phyloP scores from a whole-genome alignment of 2,888 invertebrate species.

The Andricus curvator region DNA sequence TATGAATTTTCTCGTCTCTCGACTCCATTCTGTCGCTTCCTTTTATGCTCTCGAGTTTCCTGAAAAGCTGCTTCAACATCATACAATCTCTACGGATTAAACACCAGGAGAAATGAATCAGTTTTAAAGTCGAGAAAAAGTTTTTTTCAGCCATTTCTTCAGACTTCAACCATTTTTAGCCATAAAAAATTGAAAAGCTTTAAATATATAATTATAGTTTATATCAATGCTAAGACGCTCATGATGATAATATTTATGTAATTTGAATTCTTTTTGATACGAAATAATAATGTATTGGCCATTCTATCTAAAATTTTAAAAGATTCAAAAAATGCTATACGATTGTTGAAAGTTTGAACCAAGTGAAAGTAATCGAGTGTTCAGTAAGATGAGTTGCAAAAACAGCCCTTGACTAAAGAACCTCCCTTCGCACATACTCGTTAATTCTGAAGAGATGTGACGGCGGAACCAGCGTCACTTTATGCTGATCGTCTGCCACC shows the following conservation, averaged over 20 bases:
- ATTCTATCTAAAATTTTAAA: not conserved
- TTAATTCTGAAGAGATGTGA: conserved; percentile 61
- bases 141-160: conserved; percentile 4
- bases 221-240: too few relatives aligned
- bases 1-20: conserved; percentile 66
- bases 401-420: conserved; percentile 66
- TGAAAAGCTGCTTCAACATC: conserved; percentile 39
- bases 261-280: not conserved
- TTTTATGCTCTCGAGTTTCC: conserved; percentile 51
- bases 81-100: conserved; percentile 19
- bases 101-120: conserved; percentile 22
- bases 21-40: conserved; percentile 53
- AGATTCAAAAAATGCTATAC: not conserved
- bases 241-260: too few relatives aligned
- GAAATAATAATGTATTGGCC: not conserved
- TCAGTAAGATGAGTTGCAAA: conserved; percentile 74
- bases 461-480: conserved; percentile 65
- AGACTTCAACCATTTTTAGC: not conserved
- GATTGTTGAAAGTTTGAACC: conserved; percentile 70
- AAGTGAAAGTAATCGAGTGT: conserved; percentile 73
- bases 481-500: conserved; percentile 70
- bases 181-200: not conserved
- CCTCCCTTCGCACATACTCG: conserved; percentile 52
- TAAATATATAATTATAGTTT: too few relatives aligned
- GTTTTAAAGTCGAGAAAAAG: conserved; percentile 2